These are phyloP conservation scores for Lasiommata megera DNA, from an alignment of 2,888 invertebrate species.

Conservation along the genomic window DNA sequence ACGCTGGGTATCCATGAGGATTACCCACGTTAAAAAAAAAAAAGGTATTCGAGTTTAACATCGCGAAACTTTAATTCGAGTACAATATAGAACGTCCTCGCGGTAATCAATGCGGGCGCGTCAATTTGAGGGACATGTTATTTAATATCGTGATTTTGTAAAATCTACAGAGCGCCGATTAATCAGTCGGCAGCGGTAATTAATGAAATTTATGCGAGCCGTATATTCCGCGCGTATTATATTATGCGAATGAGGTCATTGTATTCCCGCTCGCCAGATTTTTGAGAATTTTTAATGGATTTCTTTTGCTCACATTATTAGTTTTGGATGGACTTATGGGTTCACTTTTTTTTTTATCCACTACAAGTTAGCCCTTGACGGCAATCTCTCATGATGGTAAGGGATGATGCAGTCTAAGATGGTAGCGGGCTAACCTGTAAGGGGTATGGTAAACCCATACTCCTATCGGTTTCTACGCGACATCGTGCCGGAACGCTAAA, in stretches of 20 bases:
- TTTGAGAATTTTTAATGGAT: neutral
- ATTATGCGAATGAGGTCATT: constrained; percentile 57
- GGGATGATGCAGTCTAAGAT: too few species aligned
- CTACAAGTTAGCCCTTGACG: too few species aligned
- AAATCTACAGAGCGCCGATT: constrained; percentile 58
- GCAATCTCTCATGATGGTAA: too few species aligned
- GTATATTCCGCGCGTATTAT: constrained; percentile 64
- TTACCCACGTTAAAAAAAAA: too few species aligned
- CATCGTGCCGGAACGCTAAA: too few species aligned
- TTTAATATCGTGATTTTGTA: constrained; percentile 63
- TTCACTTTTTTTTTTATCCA: too few species aligned
- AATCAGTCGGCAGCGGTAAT: constrained; percentile 66
- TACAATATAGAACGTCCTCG: neutral
- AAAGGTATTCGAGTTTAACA: too few species aligned
- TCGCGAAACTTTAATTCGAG: too few species aligned
- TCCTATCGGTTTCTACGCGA: too few species aligned
- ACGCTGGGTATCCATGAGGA: too few species aligned
- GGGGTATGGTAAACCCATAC: too few species aligned
- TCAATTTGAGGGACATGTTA: constrained; percentile 44
- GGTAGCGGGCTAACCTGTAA: too few species aligned
- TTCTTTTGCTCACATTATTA: neutral
- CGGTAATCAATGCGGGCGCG: constrained; percentile 4
- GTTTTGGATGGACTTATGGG: neutral
- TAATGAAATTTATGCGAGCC: constrained; percentile 72
- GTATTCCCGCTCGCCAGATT: constrained; percentile 28